These are phyloP conservation scores for Melanotaenia boesemani DNA, from an alignment of 2,797 vertebrate species.

Conservation along the genomic window DNA sequence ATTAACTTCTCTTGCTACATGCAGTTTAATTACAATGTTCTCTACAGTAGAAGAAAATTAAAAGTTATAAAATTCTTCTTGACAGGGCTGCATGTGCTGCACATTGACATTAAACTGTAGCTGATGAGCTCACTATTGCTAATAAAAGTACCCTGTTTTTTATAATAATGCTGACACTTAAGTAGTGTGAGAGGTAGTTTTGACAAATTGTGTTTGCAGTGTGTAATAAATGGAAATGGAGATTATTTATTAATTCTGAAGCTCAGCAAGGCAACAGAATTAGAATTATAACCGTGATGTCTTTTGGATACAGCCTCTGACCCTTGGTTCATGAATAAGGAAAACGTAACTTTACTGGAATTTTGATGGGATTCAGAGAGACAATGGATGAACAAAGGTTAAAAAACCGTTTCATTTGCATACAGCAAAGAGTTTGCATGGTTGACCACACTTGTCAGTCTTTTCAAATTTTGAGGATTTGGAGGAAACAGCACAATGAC, in stretches of 20 bases:
- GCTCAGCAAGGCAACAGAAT: constrained; percentile 46
- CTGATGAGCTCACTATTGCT: constrained; percentile 52
- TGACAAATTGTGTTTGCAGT: constrained; percentile 44
- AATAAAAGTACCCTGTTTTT: constrained; percentile 44
- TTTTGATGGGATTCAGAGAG: constrained; percentile 54
- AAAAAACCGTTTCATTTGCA: constrained; percentile 45
- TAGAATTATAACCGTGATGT: constrained; percentile 51
- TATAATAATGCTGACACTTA: constrained; percentile 29
- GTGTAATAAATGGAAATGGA: constrained; percentile 55
- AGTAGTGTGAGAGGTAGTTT: constrained; percentile 18
- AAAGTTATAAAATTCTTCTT: constrained; percentile 17
- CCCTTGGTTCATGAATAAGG: constrained; percentile 61
- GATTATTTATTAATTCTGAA: constrained; percentile 66
- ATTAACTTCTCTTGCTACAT: constrained; percentile 25
- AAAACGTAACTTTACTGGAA: constrained; percentile 49
- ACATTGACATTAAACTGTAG: constrained; percentile 39
- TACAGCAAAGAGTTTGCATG: constrained; percentile 31
- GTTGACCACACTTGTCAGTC: constrained; percentile 51
- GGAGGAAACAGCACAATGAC: constrained; percentile 2
- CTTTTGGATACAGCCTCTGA: constrained; percentile 54
- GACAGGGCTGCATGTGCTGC: constrained; percentile 21
- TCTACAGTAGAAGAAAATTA: constrained; percentile 47
- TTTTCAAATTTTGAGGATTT: constrained; percentile 21
- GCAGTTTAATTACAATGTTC: constrained; percentile 47
- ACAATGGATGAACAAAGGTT: constrained; percentile 29